Evolutionary conservation across 2,797 vertebrate genomes (phyloP).

Genomic region (Ctenosaura bakeri): DNA sequence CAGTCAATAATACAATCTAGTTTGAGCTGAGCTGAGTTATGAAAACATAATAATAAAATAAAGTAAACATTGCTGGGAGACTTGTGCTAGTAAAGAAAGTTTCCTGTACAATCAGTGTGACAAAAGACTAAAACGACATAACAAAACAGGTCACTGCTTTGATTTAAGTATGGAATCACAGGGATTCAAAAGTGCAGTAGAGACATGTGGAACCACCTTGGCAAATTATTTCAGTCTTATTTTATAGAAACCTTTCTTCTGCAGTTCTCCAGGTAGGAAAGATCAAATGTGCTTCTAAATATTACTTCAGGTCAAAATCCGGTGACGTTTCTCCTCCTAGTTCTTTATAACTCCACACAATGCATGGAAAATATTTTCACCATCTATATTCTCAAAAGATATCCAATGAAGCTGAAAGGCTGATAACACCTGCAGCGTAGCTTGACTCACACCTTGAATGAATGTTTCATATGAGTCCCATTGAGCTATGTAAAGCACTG

Average conservation of each 20-base stretch:
- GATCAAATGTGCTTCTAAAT: background rate
- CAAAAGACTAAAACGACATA: background rate
- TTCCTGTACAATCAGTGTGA: background rate
- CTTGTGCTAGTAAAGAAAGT: background rate
- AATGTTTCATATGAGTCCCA: background rate
- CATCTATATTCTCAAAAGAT: background rate
- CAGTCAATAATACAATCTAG: constrained; percentile 19
- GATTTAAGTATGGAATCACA: background rate
- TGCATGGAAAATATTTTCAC: background rate
- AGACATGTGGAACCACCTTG: background rate
- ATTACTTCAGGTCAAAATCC: background rate
- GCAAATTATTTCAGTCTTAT: background rate
- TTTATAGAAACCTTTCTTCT: background rate
- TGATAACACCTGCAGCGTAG: background rate
- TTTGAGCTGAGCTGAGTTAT: constrained; percentile 13
- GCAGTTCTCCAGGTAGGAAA: background rate
- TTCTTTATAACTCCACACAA: background rate
- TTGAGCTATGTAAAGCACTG: background rate
- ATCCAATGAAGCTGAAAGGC: background rate
- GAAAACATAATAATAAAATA: constrained; percentile 30
- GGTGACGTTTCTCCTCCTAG: too few relatives aligned
- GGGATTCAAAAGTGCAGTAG: background rate
- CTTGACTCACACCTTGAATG: background rate
- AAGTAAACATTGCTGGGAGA: constrained; percentile 4
- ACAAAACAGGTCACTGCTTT: background rate